These are phyloP conservation scores for Caenorhabditis becei DNA, from an alignment of 2,888 invertebrate genomes.

Conservation along the genomic window DNA sequence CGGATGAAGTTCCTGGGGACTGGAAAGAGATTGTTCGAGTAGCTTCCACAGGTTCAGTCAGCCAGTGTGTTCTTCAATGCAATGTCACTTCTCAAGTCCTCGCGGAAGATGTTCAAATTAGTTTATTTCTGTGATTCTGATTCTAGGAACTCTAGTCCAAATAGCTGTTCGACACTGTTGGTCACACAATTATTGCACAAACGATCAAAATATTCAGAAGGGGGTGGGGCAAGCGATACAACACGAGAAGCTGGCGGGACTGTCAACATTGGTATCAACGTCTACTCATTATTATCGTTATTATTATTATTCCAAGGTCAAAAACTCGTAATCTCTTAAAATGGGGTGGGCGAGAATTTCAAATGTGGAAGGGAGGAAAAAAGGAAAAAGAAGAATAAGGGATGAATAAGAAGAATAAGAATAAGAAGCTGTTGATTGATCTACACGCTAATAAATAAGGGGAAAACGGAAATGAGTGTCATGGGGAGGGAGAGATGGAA, in stretches of 20 bases:
- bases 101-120: too few relatives aligned
- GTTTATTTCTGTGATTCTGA: too few relatives aligned
- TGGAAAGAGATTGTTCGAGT: too few relatives aligned
- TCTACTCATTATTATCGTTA: slow-evolving; percentile 5
- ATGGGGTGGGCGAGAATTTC: background rate
- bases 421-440: background rate
- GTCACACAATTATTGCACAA: slow-evolving; percentile 20
- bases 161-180: too few relatives aligned
- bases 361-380: background rate
- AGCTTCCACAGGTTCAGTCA: too few relatives aligned
- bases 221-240: slow-evolving; percentile 34
- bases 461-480: slow-evolving; percentile 18
- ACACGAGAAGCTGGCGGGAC: slow-evolving; percentile 8
- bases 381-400: slow-evolving; percentile 6
- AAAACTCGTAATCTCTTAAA: slow-evolving; percentile 48
- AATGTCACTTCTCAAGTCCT: too few relatives aligned
- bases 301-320: slow-evolving; percentile 2
- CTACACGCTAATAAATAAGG: slow-evolving; percentile 16
- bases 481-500: background rate
- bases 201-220: background rate
- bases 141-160: too few relatives aligned
- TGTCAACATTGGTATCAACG: background rate
- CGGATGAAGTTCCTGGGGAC: too few relatives aligned
- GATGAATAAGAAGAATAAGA: slow-evolving; percentile 6
- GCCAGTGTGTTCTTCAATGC: too few relatives aligned